Base-by-base conservation (phyloP, 2,113 vertebrate genomes). In the Motacilla tschutschensis region DNA sequence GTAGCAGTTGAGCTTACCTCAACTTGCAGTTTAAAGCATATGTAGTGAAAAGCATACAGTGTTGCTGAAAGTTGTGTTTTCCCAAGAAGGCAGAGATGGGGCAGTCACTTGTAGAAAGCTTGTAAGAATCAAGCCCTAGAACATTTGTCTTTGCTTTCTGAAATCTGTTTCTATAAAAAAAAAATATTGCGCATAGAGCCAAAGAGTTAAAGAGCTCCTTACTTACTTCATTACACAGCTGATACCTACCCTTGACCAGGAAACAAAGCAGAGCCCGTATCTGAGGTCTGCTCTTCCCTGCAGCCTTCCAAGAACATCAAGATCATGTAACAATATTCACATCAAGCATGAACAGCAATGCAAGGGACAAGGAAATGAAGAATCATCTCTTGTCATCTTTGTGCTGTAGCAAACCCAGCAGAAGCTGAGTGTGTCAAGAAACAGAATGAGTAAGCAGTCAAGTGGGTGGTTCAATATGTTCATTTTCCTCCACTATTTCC, bases 401-500 rank as follows among this genome's bases (percentile, higher is more conserved):
- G 35, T 36, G 31, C 57, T 67, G 20, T 44, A 76, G 55, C 79
- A 89, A 92, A 29, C 40, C 54, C 71, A 89, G 64, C 70, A 95
- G 79, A 91, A 94, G 72, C 86, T 54, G 80, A 89, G 83, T 28
- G 33, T 93, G 91, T 88, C 88, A 85, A 89, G 82, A 79, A 85
- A 86, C 76, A 91, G 80, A 92, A 79, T 94, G 93, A 95, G 74
- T 88, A 92, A 95, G 86, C 73, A 94, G 9, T 79, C 36, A 83
- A 87, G 94, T 95, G 73, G 91, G 91, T 73, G 79, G 74, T 48
- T 92, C 93, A 94, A 83, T 94, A 94, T 92, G 88, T 85, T 95
- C 86, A 92, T 95, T 95, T 95, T 83, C 93, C 84, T 93, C 78
- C 84, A 80, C 71, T 92, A 94, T 87, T 95, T 91, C 92, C 90